These are phyloP conservation scores for Styela clava DNA, from an alignment of 23 tunicate genomes.

Conservation along the genomic window DNA sequence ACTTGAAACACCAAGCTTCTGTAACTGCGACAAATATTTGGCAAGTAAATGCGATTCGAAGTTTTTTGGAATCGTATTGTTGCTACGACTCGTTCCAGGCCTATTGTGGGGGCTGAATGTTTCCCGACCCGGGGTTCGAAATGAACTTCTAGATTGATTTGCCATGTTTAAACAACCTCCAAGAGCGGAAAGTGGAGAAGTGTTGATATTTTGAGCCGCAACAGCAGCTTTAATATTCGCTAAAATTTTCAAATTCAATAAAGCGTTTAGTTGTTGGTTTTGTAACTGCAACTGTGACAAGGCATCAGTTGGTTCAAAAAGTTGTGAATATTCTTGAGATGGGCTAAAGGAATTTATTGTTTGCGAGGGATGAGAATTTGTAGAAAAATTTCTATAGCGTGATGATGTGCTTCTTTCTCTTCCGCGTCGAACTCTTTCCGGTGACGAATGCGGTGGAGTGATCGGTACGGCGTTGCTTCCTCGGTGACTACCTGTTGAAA, in stretches of 20 bases:
- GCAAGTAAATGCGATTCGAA: neutral
- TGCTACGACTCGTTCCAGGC: neutral
- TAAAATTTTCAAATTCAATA: slow-evolving; percentile 20
- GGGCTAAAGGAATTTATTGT: slow-evolving; percentile 9
- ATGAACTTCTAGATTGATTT: neutral
- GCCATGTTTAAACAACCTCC: neutral
- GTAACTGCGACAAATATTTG: neutral
- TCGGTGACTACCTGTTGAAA: slow-evolving; percentile 11
- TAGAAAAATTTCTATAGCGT: neutral
- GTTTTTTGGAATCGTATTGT: neutral
- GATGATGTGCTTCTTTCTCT: neutral
- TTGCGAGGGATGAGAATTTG: neutral
- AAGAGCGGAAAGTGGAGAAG: neutral
- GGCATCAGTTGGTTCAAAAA: neutral
- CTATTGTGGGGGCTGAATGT: neutral
- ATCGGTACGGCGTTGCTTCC: slow-evolving; percentile 11
- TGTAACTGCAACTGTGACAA: slow-evolving; percentile 19
- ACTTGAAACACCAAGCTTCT: neutral
- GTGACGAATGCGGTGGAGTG: neutral
- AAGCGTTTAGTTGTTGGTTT: slow-evolving; percentile 18
- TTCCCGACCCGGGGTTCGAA: neutral
- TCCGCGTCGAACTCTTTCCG: neutral
- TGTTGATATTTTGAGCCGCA: slow-evolving; percentile 17
- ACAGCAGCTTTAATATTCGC: slow-evolving; percentile 30
- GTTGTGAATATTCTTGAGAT: neutral